Percentiles rank a stretch among this genome's conserved stretches.
These are phyloP conservation scores for Mormyrus hasselquistii DNA, from an alignment of 2,797 vertebrate genomes.

Conservation along the genomic window DNA sequence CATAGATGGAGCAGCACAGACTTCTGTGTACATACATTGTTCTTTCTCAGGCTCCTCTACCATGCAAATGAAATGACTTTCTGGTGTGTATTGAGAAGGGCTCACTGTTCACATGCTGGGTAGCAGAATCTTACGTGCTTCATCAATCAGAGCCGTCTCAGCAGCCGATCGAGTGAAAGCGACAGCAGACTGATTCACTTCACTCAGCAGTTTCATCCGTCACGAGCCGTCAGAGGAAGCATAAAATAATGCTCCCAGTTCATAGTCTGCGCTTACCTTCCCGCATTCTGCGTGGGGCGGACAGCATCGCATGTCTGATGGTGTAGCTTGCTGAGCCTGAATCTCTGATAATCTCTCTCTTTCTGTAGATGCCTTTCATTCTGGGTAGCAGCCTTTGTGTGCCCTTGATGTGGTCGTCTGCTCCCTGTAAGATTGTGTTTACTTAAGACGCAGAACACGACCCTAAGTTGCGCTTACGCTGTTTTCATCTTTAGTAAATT, in stretches of 20 bases:
- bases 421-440: conserved; percentile 37
- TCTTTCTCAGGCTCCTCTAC: background rate
- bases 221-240: background rate
- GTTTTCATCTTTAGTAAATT: background rate
- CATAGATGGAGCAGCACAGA: background rate
- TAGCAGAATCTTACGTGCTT: background rate
- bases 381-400: conserved; percentile 41
- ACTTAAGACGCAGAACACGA: conserved; percentile 40
- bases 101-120: background rate
- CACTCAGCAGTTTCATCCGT: conserved; percentile 2
- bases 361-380: conserved; percentile 53
- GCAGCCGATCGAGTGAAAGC: background rate
- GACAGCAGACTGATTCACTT: background rate
- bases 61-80: background rate
- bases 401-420: conserved; percentile 65
- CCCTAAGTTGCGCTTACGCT: background rate
- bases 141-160: background rate
- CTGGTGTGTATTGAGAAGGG: background rate
- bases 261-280: background rate
- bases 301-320: conserved; percentile 21
- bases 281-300: too few relatives aligned
- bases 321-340: conserved; percentile 40
- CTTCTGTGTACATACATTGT: background rate
- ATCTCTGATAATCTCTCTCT: conserved; percentile 45
- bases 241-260: background rate